Percentiles rank a stretch among this genome's conserved stretches.
Conservation (phyloP, 2,797 vertebrate species). For the Galagoides demidoff region DNA sequence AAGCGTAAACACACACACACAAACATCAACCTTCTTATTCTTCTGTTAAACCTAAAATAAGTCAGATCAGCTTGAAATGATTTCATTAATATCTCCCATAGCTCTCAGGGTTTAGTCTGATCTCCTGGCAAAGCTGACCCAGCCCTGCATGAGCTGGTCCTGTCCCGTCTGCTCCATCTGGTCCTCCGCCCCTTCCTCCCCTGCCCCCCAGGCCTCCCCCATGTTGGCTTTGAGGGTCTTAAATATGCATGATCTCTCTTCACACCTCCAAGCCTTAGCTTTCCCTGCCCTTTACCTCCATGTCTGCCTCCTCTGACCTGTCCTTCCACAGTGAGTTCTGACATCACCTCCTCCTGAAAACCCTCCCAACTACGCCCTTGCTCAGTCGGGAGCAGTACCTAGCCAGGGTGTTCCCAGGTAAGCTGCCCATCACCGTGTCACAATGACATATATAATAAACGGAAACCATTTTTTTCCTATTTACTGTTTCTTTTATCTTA, state of each 20-base stretch:
- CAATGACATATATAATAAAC: rapidly evolving
- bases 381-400: background rate
- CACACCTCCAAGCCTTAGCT: background rate
- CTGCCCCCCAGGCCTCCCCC: rapidly evolving
- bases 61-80: background rate
- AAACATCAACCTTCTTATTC: background rate
- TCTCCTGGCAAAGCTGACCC: background rate
- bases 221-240: background rate
- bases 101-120: background rate
- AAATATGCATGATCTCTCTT: rapidly evolving
- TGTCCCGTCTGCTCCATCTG: background rate
- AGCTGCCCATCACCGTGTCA: background rate
- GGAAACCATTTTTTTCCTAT: background rate
- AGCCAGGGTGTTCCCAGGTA: rapidly evolving
- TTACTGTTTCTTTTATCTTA: background rate
- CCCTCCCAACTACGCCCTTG: background rate
- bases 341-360: background rate
- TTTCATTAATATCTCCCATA: background rate
- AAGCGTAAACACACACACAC: background rate
- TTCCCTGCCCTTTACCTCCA: background rate
- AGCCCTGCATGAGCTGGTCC: background rate
- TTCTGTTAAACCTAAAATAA: background rate
- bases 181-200: background rate
- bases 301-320: background rate
- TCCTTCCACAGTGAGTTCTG: background rate